phyloP scores from a whole-genome alignment of 1,140 invertebrate genomes.

The Penaeus vannamei region DNA sequence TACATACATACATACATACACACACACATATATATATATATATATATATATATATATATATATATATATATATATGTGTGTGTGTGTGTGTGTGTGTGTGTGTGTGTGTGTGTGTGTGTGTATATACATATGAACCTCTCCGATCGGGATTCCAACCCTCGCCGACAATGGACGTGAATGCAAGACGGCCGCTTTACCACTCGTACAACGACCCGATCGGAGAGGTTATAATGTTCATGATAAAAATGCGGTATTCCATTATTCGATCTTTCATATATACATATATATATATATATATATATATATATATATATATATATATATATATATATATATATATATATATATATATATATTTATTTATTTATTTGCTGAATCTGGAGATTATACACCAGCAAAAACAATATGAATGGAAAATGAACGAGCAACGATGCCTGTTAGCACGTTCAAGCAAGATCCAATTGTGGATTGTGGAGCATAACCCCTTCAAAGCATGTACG shows the following conservation, averaged over 20 bases:
- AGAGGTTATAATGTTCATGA: no score
- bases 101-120: background rate
- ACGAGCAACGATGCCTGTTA: background rate
- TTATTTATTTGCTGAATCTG: no score
- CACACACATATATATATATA: background rate
- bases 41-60: background rate
- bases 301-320: conserved; percentile 22
- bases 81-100: background rate
- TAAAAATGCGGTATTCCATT: no score
- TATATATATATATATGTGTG: background rate
- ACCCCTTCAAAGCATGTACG: no score
- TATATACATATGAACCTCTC: background rate
- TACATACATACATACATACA: background rate
- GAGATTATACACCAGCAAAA: background rate
- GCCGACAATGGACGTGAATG: no score
- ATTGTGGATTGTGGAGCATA: no score
- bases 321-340: conserved; percentile 22
- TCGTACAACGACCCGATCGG: no score
- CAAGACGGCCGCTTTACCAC: no score
- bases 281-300: background rate
- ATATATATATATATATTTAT: conserved; percentile 22
- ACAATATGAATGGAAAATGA: background rate
- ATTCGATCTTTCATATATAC: no score
- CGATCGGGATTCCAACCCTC: no score
- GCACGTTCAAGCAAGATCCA: no score